Evolutionary conservation across 2,888 invertebrate species (phyloP), one percentile per base, ranked within the genome.

Genomic region (Epinotia bilunana): DNA sequence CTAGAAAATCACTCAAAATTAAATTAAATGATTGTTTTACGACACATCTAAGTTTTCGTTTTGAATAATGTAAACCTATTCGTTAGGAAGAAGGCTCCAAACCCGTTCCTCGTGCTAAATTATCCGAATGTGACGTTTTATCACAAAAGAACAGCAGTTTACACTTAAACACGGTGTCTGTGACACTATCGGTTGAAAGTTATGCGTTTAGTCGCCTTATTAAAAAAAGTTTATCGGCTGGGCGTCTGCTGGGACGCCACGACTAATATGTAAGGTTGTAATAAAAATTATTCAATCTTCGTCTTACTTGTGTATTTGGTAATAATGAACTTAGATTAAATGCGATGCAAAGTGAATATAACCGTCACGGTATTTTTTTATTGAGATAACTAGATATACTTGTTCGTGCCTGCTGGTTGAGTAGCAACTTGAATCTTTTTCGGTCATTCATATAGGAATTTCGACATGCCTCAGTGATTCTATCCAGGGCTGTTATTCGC

Each of bases 91-190:
- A 83, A 81, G 85, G 85, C 85, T 84, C 78, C 71, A 81, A 87
- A 89, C 89, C 81, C 74, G 87, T 88, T 86, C 80, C 80, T 85
- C 83, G 86, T 82, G 88, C 86, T 91, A 91, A 90, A 91, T 92
- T 91, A 93, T 93, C 90, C 80, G 90, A 91, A 92, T 92, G 92
- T 90, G 90, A 90, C 88, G 83, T 87, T 87, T 92, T 92, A 93
- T 93, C 91, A 83, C 86, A 84, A 87, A 87, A 88, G 88, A 91
- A 93, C 93, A 93, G 86, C 91, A 91, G 90, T 92, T 91, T 92
- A 92, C 93, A 93, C 92, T 93, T 92, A 91, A 91, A 93, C 90
- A 91, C 61, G 91, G 91, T 90, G 90, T 91, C 88, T 82, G 81
- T 82, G 87, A 88, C 87, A 86, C 84, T 90, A 90, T 89, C 88